phyloP scores from a whole-genome alignment of 2,797 vertebrate genomes.

The Iguana delicatissima region DNA sequence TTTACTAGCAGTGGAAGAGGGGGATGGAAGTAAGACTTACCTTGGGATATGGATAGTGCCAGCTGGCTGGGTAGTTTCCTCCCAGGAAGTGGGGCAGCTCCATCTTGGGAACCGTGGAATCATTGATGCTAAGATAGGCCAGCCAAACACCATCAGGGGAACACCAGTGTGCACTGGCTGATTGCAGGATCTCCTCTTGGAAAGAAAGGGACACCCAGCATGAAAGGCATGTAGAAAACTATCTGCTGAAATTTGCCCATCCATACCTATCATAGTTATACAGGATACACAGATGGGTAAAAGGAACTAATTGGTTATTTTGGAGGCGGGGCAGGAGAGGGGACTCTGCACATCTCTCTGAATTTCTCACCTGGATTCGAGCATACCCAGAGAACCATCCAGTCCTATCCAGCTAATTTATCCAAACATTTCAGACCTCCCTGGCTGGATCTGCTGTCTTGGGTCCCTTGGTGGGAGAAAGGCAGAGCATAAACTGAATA shows the following conservation, averaged over 20 bases:
- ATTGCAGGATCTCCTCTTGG: slow-evolving; percentile 85
- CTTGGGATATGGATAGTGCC: slow-evolving; percentile 86
- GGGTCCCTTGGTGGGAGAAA: no score
- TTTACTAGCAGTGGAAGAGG: background rate
- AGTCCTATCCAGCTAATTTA: background rate
- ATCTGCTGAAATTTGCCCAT: background rate
- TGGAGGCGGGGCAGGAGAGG: no score
- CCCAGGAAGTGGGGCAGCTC: slow-evolving; percentile 87
- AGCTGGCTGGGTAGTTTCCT: slow-evolving; percentile 84
- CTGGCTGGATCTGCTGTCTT: no score
- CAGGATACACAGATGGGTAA: background rate
- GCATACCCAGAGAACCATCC: background rate
- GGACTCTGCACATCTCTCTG: background rate
- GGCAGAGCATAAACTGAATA: no score
- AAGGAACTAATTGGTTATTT: background rate
- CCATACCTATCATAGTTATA: background rate
- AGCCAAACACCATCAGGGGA: slow-evolving; percentile 84
- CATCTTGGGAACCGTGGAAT: slow-evolving; percentile 86
- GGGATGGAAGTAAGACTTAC: slow-evolving; percentile 64
- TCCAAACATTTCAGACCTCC: background rate
- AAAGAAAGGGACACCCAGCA: slow-evolving; percentile 19
- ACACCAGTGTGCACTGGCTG: slow-evolving; percentile 86
- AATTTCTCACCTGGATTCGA: background rate
- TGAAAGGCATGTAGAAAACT: background rate
- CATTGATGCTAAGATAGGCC: slow-evolving; percentile 87